Conservation (phyloP, 2,113 vertebrate species). For the Pygoscelis adeliae region DNA sequence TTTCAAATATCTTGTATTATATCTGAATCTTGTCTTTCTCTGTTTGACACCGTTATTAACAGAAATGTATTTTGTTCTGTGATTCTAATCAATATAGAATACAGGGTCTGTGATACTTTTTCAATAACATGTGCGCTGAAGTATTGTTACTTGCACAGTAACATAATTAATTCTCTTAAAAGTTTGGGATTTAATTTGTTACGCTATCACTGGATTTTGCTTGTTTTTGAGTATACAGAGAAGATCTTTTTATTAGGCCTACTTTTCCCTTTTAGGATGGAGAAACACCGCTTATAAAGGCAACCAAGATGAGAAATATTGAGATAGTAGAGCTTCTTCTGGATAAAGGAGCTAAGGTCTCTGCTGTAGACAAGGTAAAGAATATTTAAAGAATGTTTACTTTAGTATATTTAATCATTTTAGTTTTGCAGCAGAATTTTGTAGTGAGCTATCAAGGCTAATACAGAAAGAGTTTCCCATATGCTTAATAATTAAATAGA, state of each 20-base stretch:
- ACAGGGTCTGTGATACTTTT: not conserved
- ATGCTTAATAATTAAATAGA: not conserved
- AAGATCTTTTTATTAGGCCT: not conserved
- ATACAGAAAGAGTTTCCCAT: not conserved
- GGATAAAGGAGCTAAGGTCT: conserved; percentile 96
- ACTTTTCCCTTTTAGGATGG: conserved; percentile 82
- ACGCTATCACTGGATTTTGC: not conserved
- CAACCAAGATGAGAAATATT: conserved; percentile 98
- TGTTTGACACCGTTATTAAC: not conserved
- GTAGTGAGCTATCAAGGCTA: not conserved
- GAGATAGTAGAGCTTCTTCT: conserved; percentile 95
- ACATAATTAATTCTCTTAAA: not conserved
- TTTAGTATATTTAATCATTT: not conserved
- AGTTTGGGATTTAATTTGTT: not conserved
- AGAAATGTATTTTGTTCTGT: not conserved
- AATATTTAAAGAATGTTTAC: not conserved
- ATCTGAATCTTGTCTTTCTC: not conserved
- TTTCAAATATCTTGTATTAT: not conserved
- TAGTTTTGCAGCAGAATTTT: not conserved
- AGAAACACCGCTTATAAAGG: conserved; percentile 96
- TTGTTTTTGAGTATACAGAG: not conserved
- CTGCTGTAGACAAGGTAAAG: conserved; percentile 92
- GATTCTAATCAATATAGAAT: not conserved
- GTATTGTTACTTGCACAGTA: not conserved
- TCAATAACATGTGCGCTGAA: not conserved